Conservation (phyloP, 2,888 invertebrate genomes). For the Protodeltote pygarga region DNA sequence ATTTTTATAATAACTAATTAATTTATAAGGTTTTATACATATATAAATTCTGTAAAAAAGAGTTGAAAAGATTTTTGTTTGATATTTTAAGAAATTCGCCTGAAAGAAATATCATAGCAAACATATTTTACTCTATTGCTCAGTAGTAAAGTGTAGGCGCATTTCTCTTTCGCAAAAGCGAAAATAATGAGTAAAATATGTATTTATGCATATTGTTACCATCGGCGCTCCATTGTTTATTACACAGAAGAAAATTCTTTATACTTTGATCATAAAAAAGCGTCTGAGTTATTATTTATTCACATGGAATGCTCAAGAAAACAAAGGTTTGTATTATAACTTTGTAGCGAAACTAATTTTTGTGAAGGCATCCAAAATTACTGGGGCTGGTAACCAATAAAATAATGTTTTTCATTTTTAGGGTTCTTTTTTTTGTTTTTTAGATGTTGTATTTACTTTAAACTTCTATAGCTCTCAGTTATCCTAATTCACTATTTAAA, state of each 20-base stretch:
- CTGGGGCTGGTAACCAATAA: no score
- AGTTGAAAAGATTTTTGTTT: no score
- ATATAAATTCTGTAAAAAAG: no score
- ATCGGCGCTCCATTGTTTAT: background rate
- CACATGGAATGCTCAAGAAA: background rate
- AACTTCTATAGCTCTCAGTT: no score
- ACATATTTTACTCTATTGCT: slow-evolving; percentile 4
- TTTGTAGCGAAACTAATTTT: background rate
- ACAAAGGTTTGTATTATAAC: background rate
- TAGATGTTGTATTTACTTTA: no score
- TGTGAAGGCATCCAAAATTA: background rate
- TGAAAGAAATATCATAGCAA: slow-evolving; percentile 14
- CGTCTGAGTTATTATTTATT: background rate
- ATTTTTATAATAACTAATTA: no score
- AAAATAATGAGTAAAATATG: background rate
- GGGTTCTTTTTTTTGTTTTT: no score
- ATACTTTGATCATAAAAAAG: background rate
- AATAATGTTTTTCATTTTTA: no score
- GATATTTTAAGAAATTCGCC: no score
- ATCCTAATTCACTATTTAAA: no score
- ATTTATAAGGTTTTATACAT: no score
- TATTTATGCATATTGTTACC: background rate
- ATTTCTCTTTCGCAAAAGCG: background rate
- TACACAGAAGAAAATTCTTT: background rate
- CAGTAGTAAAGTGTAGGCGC: slow-evolving; percentile 9